These are phyloP conservation scores for Manis pentadactyla DNA, from an alignment of 2,797 vertebrate genomes.

Conservation along the genomic window DNA sequence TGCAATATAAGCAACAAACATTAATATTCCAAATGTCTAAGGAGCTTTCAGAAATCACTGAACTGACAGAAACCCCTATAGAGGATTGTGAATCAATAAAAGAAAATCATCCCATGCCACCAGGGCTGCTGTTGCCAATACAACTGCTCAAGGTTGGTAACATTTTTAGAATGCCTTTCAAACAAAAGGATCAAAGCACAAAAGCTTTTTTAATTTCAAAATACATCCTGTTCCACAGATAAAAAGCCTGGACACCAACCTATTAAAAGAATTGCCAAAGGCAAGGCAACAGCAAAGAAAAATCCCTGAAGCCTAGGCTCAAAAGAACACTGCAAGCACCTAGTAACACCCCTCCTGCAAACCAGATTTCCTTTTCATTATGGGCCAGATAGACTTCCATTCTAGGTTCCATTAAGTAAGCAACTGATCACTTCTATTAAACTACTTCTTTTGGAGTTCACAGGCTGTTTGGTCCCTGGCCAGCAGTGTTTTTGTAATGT, in stretches of 20 bases:
- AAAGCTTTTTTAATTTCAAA: constrained; percentile 39
- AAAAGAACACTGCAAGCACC: not conserved
- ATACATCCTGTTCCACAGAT: not conserved
- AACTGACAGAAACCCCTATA: not conserved
- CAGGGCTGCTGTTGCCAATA: constrained; percentile 36
- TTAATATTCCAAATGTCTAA: not conserved
- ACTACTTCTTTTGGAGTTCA: not conserved
- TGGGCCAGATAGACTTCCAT: not conserved
- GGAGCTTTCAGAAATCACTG: not conserved
- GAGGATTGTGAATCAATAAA: not conserved
- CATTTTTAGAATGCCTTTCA: constrained; percentile 45
- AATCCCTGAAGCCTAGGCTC: not conserved
- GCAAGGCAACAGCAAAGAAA: not conserved
- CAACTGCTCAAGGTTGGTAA: not conserved
- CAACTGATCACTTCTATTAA: not conserved
- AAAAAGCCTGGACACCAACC: not conserved
- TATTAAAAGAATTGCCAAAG: not conserved
- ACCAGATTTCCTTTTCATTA: not conserved
- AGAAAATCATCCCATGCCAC: constrained; percentile 49
- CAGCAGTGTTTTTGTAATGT: not conserved
- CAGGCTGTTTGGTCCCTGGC: not conserved
- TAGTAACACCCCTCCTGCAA: not conserved
- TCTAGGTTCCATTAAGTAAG: not conserved
- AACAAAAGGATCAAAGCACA: constrained; percentile 26
- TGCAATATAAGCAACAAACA: not conserved